These are phyloP conservation scores for Pagrus major DNA, from an alignment of 2,113 vertebrate genomes.

Conservation along the genomic window DNA sequence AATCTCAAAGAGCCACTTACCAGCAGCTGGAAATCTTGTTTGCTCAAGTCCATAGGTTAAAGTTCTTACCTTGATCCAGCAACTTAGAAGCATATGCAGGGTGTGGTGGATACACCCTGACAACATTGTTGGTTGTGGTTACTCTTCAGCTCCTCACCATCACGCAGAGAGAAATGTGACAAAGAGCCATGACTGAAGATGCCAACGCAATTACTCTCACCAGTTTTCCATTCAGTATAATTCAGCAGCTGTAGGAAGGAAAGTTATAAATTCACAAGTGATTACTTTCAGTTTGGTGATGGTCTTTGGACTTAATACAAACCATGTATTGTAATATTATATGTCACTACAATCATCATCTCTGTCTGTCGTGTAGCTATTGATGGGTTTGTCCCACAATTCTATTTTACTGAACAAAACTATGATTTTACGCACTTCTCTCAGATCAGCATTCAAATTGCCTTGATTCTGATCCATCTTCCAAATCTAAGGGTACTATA, in stretches of 20 bases:
- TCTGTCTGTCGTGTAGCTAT: too few relatives aligned
- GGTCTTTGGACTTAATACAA: too few relatives aligned
- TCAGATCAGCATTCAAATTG: too few relatives aligned
- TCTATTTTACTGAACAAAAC: background rate
- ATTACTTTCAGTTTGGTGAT: background rate
- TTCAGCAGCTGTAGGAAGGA: background rate
- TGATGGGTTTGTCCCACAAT: too few relatives aligned
- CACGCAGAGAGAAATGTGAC: background rate
- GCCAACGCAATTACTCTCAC: background rate
- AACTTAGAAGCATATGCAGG: background rate
- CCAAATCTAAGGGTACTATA: too few relatives aligned
- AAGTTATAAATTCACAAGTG: background rate
- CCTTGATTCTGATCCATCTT: background rate
- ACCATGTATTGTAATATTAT: too few relatives aligned
- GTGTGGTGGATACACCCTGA: background rate
- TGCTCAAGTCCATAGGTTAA: background rate
- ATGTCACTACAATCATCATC: too few relatives aligned
- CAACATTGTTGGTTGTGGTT: background rate
- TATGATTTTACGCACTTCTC: background rate
- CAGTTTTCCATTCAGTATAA: background rate
- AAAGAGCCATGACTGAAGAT: background rate
- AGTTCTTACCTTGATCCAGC: too few relatives aligned
- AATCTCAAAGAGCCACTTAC: background rate
- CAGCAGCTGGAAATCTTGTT: background rate
- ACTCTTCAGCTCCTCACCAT: background rate